Conservation (phyloP, 2,888 invertebrate species). For the Nymphalis urticae region DNA sequence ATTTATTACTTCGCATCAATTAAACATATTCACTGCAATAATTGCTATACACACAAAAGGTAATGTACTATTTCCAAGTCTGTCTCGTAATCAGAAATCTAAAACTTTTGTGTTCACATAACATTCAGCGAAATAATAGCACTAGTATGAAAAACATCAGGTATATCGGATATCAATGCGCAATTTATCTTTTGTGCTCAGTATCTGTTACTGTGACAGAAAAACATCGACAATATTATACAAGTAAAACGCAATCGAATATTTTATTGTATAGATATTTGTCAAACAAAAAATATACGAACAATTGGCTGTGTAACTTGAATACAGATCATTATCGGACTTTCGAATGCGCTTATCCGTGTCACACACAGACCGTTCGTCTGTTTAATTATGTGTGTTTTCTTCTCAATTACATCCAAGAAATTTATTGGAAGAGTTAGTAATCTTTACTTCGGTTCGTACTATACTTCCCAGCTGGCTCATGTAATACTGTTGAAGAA, state of each 20-base stretch:
- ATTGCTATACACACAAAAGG: background rate
- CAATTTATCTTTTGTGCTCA: slow-evolving; percentile 73
- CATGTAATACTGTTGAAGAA: background rate
- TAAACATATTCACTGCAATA: too few relatives aligned
- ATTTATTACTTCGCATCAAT: too few relatives aligned
- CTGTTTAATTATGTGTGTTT: slow-evolving; percentile 63
- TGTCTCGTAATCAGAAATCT: slow-evolving; percentile 58
- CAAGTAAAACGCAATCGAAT: slow-evolving; percentile 76
- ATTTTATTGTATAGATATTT: slow-evolving; percentile 48
- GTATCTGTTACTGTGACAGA: slow-evolving; percentile 68
- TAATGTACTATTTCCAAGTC: slow-evolving; percentile 27
- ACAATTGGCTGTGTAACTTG: slow-evolving; percentile 74
- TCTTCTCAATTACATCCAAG: slow-evolving; percentile 61
- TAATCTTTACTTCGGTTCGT: background rate
- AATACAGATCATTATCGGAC: slow-evolving; percentile 77
- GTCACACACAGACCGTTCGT: slow-evolving; percentile 69
- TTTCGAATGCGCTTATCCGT: slow-evolving; percentile 69
- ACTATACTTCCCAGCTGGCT: background rate
- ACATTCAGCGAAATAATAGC: slow-evolving; percentile 48
- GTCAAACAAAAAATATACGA: slow-evolving; percentile 58
- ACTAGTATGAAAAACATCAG: slow-evolving; percentile 64
- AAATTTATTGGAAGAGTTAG: slow-evolving; percentile 37
- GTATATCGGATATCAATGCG: slow-evolving; percentile 75
- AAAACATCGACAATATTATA: slow-evolving; percentile 64
- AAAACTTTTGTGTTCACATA: slow-evolving; percentile 54